Evolutionary conservation across 2,888 invertebrate genomes (phyloP).

Genomic region (Craniophora ligustri): DNA sequence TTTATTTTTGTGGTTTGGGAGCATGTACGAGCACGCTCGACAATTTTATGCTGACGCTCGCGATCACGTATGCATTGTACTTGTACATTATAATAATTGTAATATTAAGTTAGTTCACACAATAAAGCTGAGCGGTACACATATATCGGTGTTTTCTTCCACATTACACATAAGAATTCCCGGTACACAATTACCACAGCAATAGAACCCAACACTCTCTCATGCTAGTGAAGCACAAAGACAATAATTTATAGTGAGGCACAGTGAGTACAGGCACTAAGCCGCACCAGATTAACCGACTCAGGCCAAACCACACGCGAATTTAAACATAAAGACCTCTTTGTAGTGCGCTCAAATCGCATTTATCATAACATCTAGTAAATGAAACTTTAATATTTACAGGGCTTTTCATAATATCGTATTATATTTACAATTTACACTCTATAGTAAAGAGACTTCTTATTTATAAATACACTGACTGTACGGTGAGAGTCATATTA

Average conservation of each 20-base stretch:
- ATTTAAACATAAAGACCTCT: slow-evolving; percentile 66
- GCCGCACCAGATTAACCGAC: slow-evolving; percentile 72
- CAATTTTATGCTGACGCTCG: too few relatives aligned
- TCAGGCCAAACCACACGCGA: slow-evolving; percentile 71
- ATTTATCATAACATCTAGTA: slow-evolving; percentile 57
- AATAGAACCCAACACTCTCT: too few relatives aligned
- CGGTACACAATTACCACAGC: too few relatives aligned
- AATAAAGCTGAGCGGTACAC: too few relatives aligned
- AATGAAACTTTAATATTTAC: slow-evolving; percentile 43
- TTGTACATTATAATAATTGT: too few relatives aligned
- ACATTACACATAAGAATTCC: too few relatives aligned
- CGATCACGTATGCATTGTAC: too few relatives aligned
- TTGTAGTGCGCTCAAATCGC: slow-evolving; percentile 58
- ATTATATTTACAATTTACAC: slow-evolving; percentile 34
- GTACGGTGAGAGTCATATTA: too few relatives aligned
- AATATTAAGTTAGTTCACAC: too few relatives aligned
- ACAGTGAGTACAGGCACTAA: slow-evolving; percentile 69
- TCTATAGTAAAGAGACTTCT: slow-evolving; percentile 1
- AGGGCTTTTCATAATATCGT: slow-evolving; percentile 15
- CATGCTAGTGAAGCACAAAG: slow-evolving; percentile 72
- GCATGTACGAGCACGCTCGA: too few relatives aligned
- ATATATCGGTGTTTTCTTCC: too few relatives aligned
- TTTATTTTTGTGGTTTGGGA: too few relatives aligned
- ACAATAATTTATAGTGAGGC: slow-evolving; percentile 78
- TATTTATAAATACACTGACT: slow-evolving; percentile 3